Conservation (phyloP, 1,140 invertebrate genomes). For the Geopemphigus sp. region DNA sequence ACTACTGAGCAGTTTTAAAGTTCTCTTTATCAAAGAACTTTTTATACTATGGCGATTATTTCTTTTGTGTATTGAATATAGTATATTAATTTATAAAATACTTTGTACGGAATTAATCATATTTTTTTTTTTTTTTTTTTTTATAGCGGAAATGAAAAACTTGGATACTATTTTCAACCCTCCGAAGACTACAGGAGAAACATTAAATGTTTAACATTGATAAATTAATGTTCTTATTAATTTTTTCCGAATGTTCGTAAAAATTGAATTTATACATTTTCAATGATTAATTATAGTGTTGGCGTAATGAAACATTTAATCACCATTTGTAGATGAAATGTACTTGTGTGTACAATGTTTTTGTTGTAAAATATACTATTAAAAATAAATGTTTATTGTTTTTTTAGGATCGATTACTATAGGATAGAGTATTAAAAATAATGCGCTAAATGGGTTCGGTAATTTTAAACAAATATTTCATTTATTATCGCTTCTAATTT, state of each 20-base stretch:
- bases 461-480: too few relatives aligned
- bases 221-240: background rate
- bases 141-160: background rate
- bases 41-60: too few relatives aligned
- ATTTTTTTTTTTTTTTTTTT: background rate
- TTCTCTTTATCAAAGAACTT: too few relatives aligned
- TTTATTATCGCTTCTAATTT: too few relatives aligned
- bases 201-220: background rate
- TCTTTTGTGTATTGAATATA: too few relatives aligned
- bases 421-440: too few relatives aligned
- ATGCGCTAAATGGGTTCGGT: too few relatives aligned
- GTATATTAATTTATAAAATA: too few relatives aligned
- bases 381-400: background rate
- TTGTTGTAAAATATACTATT: background rate
- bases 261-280: background rate
- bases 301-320: background rate
- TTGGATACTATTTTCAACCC: slow-evolving; percentile 1
- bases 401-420: background rate
- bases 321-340: background rate
- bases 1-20: too few relatives aligned
- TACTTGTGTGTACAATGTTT: background rate
- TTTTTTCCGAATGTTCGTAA: background rate
- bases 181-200: background rate
- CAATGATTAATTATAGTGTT: background rate
- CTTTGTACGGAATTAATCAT: too few relatives aligned